These are phyloP conservation scores for Phrynocephalus guinanensis DNA, from an alignment of 2,797 vertebrate genomes.

Conservation along the genomic window DNA sequence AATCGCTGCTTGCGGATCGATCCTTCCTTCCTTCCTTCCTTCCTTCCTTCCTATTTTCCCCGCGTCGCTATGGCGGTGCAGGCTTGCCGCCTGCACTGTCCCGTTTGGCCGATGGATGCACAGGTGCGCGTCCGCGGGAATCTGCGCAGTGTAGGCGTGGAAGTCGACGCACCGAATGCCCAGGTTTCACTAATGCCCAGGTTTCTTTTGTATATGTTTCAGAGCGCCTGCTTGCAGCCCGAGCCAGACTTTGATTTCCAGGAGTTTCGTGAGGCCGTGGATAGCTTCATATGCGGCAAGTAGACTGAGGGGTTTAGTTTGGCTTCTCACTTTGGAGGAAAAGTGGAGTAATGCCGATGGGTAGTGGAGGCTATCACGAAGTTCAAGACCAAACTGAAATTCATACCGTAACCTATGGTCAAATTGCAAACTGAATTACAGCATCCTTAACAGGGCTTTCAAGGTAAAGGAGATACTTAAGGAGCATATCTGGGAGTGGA, in stretches of 20 bases:
- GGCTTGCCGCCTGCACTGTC: constrained; percentile 45
- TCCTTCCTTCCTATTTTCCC: neutral
- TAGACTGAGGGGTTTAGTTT: neutral
- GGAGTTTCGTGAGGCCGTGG: constrained; percentile 83
- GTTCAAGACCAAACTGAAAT: neutral
- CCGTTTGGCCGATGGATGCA: constrained; percentile 64
- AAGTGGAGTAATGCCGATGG: no score
- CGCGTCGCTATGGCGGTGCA: constrained; percentile 54
- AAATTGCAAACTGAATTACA: no score
- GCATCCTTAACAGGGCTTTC: no score
- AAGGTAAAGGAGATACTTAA: no score
- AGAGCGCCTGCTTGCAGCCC: constrained; percentile 72
- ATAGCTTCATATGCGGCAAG: constrained; percentile 87
- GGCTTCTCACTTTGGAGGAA: no score
- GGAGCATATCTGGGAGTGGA: no score
- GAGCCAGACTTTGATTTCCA: constrained; percentile 78
- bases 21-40: neutral
- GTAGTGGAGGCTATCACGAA: neutral
- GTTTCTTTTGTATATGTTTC: constrained; percentile 27
- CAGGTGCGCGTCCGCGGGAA: constrained; percentile 56
- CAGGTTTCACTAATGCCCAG: neutral
- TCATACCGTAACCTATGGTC: no score
- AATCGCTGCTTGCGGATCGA: no score
- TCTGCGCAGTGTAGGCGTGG: neutral
- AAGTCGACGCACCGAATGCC: rapidly evolving